Evolutionary conservation across 92 coral and sea anemone species (phyloP).

Genomic region (Bergia sp.): DNA sequence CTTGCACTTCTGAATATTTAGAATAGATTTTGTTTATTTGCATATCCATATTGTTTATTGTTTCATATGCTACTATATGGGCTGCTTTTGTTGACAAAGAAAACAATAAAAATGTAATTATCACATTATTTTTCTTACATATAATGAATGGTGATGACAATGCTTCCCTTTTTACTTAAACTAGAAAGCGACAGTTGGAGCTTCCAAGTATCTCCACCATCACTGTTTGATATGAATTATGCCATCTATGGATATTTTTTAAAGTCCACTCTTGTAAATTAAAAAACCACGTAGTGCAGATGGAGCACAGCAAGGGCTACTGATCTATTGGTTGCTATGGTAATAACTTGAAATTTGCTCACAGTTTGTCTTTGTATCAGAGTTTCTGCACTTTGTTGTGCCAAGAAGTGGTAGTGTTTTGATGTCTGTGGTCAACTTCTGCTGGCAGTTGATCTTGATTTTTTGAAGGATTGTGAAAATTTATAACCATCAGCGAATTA

Average conservation of each 20-base stretch:
- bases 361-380: neutral
- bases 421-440: neutral
- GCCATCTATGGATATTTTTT: neutral
- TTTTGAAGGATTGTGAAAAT: no score
- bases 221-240: neutral
- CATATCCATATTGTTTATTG: neutral
- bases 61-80: neutral
- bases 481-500: neutral
- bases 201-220: neutral
- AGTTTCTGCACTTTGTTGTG: neutral
- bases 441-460: no score
- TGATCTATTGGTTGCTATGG: conserved; percentile 12
- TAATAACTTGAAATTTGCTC: neutral
- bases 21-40: neutral
- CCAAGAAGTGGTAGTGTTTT: neutral
- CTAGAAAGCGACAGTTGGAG: neutral
- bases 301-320: neutral
- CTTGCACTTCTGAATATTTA: neutral
- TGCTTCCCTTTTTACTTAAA: neutral
- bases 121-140: neutral
- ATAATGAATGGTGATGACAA: neutral
- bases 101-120: neutral
- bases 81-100: neutral
- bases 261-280: neutral
- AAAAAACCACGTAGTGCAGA: neutral